Conservation (phyloP, 2,113 vertebrate species). For the Rhinichthys klamathensis region DNA sequence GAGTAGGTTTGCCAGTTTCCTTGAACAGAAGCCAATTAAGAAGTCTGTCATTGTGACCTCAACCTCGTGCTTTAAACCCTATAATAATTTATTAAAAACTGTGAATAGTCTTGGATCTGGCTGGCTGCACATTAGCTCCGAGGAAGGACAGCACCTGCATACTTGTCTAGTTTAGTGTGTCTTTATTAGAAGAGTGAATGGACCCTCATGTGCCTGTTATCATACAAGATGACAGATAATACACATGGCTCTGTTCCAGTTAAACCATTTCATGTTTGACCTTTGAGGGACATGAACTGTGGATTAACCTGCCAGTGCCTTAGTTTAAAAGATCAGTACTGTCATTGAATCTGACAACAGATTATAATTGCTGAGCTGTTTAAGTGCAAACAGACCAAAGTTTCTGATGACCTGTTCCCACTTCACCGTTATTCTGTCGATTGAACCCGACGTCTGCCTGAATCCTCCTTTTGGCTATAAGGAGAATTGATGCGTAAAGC, state of each 20-base stretch:
- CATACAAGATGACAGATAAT: background rate
- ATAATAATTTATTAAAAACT: constrained; percentile 35
- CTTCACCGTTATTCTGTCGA: background rate
- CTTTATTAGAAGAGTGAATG: background rate
- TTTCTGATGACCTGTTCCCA: background rate
- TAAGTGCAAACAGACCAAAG: constrained; percentile 16
- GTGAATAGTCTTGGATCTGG: background rate
- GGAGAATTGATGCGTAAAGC: background rate
- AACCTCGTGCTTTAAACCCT: constrained; percentile 12
- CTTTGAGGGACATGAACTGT: constrained; percentile 15
- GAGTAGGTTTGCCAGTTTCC: constrained; percentile 22
- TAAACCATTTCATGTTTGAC: constrained; percentile 49
- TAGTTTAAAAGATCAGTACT: background rate
- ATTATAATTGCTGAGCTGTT: constrained; percentile 38
- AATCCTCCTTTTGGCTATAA: background rate
- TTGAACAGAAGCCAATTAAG: background rate
- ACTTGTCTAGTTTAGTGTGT: background rate
- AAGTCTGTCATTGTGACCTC: constrained; percentile 53
- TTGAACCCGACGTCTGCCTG: background rate
- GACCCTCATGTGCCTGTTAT: background rate
- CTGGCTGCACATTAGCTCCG: background rate
- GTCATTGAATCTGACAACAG: constrained; percentile 11
- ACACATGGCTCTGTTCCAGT: background rate
- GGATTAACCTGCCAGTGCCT: background rate
- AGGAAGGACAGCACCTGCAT: background rate